Evolutionary conservation across 2,797 vertebrate genomes (phyloP), one percentile per base, ranked within the genome.

Genomic region (Tachyglossus aculeatus): DNA sequence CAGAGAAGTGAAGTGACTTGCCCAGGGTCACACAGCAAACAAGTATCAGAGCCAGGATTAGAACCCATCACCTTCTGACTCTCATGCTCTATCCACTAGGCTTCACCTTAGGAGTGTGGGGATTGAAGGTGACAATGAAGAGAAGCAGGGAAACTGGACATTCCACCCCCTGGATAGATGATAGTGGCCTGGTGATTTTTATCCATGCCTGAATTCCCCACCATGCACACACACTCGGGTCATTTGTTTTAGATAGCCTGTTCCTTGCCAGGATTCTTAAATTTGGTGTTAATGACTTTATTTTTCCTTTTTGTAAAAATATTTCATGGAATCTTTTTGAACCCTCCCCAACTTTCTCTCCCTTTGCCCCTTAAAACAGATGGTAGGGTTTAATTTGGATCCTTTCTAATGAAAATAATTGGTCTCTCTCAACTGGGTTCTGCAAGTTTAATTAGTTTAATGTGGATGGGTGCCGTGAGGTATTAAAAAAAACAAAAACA

Each of bases 221-320:
- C n/a, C n/a, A n/a, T n/a, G n/a, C n/a, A n/a, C n/a, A n/a, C n/a
- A n/a, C n/a, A n/a, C n/a, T n/a, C n/a, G 55, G 58, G 53, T 83
- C 80, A 80, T 85, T 87, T 81, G 85, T 83, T 74, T 85, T 76
- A 75, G 80, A 81, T 87, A 81, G 78, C 78, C 66, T 81, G 67
- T 74, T 74, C 76, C 80, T 80, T 71, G 71, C 78, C 68, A 85
- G 71, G 57, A 67, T 71, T 82, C 85, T 74, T 87, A 87, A 85
- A 85, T 87, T 85, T 87, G 81, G 68, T 63, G 76, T 87, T 80
- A 76, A 83, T 85, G n/a, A n/a, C n/a, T n/a, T n/a, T 87, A 85
- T 83, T 87, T 87, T 87, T 83, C 83, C 83, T 85, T 87, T n/a
- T 87, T 78, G 81, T 76, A 76, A 74, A 85, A 87, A 85, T 87